Evolutionary conservation across 2,113 vertebrate genomes (phyloP).

Genomic region (Rynchops niger): DNA sequence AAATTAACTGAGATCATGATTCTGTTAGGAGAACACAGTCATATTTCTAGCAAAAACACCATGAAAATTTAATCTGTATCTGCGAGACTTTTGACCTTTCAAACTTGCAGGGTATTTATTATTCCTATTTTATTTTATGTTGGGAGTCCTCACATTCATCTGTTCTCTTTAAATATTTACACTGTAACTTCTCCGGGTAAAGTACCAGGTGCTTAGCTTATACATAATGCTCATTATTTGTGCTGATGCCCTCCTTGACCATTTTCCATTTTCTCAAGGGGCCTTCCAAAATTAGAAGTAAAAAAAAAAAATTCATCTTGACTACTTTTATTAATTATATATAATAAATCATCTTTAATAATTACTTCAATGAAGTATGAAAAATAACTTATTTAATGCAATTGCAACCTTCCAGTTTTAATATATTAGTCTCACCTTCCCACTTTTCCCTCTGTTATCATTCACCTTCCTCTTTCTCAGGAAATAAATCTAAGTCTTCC

Average conservation of each 20-base stretch:
- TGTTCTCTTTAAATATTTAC: conserved; percentile 67
- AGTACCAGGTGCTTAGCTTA: not conserved
- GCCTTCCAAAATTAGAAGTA: not conserved
- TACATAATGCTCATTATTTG: conserved; percentile 13
- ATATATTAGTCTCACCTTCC: conserved; percentile 20
- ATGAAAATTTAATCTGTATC: conserved; percentile 67
- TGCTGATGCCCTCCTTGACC: not conserved
- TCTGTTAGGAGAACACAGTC: conserved; percentile 13
- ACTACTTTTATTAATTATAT: not conserved
- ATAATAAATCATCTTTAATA: conserved; percentile 12
- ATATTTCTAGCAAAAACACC: conserved; percentile 45
- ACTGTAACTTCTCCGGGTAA: not conserved
- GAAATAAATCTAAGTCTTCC: conserved; percentile 58
- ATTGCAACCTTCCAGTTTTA: not conserved
- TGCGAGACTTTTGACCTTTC: conserved; percentile 65
- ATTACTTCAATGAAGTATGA: not conserved
- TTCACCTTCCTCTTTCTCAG: conserved; percentile 5
- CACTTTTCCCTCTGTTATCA: not conserved
- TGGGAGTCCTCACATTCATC: conserved; percentile 26
- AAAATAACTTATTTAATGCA: conserved; percentile 17
- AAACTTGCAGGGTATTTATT: conserved; percentile 52
- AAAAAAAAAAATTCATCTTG: not conserved
- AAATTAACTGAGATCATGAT: conserved; percentile 57
- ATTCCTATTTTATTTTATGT: conserved; percentile 50
- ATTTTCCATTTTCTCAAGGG: not conserved